Evolutionary conservation across 1,140 invertebrate species (phyloP).

Genomic region (Cepaea nemoralis): DNA sequence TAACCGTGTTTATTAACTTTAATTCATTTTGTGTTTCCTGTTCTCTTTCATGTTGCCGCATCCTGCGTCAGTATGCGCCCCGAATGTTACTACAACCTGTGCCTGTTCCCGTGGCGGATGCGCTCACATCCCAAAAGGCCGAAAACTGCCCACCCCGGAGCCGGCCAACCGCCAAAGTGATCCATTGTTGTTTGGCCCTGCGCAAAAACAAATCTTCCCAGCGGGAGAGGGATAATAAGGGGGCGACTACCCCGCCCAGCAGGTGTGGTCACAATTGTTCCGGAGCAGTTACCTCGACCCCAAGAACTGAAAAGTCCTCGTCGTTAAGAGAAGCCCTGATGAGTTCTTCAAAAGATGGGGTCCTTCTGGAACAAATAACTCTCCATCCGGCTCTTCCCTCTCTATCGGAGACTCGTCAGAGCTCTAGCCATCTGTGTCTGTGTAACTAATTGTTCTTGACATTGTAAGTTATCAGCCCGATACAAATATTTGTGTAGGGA

Average conservation of each 20-base stretch:
- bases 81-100: no score
- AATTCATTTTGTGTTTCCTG: no score
- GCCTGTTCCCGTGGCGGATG: no score
- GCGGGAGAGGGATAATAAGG: not conserved
- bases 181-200: conserved; percentile 16
- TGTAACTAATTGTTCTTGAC: not conserved
- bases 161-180: not conserved
- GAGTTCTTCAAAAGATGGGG: not conserved
- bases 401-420: not conserved
- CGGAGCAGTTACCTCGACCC: not conserved
- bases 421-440: not conserved
- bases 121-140: no score
- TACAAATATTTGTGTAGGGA: no score
- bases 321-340: not conserved
- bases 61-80: no score
- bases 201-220: conserved; percentile 8
- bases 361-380: not conserved
- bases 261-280: conserved; percentile 22
- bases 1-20: no score
- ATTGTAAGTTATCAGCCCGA: no score
- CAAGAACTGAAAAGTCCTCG: not conserved
- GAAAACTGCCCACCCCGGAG: not conserved
- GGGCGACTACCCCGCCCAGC: conserved; percentile 8
- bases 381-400: not conserved
- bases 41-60: no score